phyloP scores from a whole-genome alignment of 2,888 invertebrate species.

The Microplitis deprimator region DNA sequence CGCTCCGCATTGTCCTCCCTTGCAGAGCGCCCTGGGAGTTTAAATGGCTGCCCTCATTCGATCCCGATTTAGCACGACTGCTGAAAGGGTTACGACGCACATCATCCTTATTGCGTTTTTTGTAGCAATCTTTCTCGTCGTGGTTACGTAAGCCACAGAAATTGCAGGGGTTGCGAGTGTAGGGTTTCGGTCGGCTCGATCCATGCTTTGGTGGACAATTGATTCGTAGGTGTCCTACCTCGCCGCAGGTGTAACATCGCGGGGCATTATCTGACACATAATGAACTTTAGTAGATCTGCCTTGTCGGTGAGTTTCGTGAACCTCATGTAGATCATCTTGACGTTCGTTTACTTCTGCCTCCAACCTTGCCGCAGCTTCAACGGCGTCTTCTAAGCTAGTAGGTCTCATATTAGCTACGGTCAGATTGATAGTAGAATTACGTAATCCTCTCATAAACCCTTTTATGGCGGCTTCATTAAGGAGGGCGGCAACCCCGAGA shows the following conservation, averaged over 20 bases:
- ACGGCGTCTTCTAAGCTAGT: background rate
- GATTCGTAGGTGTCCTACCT: too few relatives aligned
- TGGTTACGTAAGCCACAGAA: too few relatives aligned
- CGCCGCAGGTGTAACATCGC: too few relatives aligned
- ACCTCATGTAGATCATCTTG: too few relatives aligned
- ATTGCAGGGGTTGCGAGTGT: too few relatives aligned
- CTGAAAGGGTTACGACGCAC: too few relatives aligned
- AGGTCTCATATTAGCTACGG: background rate
- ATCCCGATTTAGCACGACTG: too few relatives aligned
- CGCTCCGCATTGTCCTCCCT: slow-evolving; percentile 3
- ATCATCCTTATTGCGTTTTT: background rate
- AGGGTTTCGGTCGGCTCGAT: too few relatives aligned
- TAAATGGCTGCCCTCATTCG: slow-evolving; percentile 2
- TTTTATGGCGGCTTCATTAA: background rate
- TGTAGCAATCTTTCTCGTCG: too few relatives aligned
- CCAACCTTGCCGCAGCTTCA: background rate
- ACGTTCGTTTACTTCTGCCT: background rate
- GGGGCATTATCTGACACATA: background rate
- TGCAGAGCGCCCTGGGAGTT: slow-evolving; percentile 30
- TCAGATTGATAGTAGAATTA: background rate
- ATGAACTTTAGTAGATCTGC: background rate
- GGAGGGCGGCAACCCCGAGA: background rate
- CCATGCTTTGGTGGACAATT: too few relatives aligned
- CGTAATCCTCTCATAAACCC: slow-evolving; percentile 11
- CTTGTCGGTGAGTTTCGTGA: too few relatives aligned